Evolutionary conservation across 2,113 vertebrate species (phyloP), one percentile per base, ranked within the genome.

Genomic region (Cochlearius cochlearius): DNA sequence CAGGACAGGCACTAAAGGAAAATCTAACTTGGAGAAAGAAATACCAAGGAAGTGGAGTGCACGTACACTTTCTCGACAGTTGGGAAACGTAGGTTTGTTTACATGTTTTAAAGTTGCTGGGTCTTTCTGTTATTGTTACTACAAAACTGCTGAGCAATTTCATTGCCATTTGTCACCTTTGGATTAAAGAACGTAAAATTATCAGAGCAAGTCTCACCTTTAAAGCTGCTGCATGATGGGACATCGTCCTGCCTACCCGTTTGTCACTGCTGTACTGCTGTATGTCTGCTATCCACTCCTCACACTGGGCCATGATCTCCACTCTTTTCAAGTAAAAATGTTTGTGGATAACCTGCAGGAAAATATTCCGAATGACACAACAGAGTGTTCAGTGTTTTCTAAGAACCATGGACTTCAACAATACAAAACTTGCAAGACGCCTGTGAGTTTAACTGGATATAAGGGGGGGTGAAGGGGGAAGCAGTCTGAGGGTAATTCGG

Each of bases 211-310:
- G 3, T 53, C 97, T 94, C 97, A 99, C 99, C 99, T 99, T 99
- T 10, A 99, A 98, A 39, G 99, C 99, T 43, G 99, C 99, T 29
- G 99, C 99, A 2, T 99, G 99, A 84, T 99, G 99, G 91, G 99
- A 99, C 99, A 99, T 99, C 58, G 99, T 99, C 94, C 99, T 99
- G 88, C 99, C 99, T 10, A 99, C 99, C 74, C 99, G 98, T 96
- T 99, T 99, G 96, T 99, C 99, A 21, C 99, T 99, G 99, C 99
- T 99, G 97, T 99, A 99, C 98, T 99, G 99, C 98, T 99, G 99
- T 93, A 99, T 99, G 97, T 99, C 99, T 19, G 99, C 98, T 94
- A 99, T 99, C 99, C 99, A 99, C 92, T 99, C 99, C 94, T 99
- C 99, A 92, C 99, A 99, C 97, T 99, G 99, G 76, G 98, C 98